Base-by-base conservation (phyloP, 2,888 invertebrate species). In the Schizotus pectinicornis region DNA sequence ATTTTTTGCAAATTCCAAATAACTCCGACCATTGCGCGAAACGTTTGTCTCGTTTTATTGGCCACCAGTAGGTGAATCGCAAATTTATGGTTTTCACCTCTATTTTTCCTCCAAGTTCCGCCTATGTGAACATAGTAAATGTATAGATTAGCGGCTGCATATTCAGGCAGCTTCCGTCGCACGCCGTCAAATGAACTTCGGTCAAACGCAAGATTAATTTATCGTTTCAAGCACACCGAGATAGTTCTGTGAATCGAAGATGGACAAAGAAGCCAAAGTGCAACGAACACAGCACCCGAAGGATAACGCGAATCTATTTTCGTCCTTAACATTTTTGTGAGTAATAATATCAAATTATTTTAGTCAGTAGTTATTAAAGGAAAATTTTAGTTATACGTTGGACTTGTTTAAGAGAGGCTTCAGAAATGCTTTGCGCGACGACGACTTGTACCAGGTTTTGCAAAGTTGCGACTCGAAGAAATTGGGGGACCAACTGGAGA, bases 331-430 rank as follows among this genome's bases (percentile, higher is more conserved):
- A 43, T 62, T 62, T 33, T 55, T 33, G 62, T 62, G 41, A 13
- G 8, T 30, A 33, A 31, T 7, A 47, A 22, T 39, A 43, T 47
- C 1, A 34, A 9, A 8, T 35, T 9, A 35, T 39, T n/a, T n/a
- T n/a, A n/a, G n/a, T n/a, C n/a, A n/a, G n/a, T 8, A 12, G 12
- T n/a, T 35, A 45, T 7, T 22, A 22, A 11, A 47, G n/a, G n/a
- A n/a, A 13, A 31, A 35, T 69, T 78, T 51, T 76, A 90, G 90
- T 74, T 90, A 88, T 85, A 83, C 88, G 0, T 77, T 86, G 49
- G 85, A 85, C 62, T 83, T 86, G 5, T 89, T 90, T 69, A 84
- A 83, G 74, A 85, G 84, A 75, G 90, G 89, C 3, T 68, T 64
- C 35, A 84, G 79, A 54, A 82, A 85, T 22, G 88, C 88, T 65